Evolutionary conservation across 2,113 vertebrate genomes (phyloP).

Genomic region (Aegotheles bennettii): DNA sequence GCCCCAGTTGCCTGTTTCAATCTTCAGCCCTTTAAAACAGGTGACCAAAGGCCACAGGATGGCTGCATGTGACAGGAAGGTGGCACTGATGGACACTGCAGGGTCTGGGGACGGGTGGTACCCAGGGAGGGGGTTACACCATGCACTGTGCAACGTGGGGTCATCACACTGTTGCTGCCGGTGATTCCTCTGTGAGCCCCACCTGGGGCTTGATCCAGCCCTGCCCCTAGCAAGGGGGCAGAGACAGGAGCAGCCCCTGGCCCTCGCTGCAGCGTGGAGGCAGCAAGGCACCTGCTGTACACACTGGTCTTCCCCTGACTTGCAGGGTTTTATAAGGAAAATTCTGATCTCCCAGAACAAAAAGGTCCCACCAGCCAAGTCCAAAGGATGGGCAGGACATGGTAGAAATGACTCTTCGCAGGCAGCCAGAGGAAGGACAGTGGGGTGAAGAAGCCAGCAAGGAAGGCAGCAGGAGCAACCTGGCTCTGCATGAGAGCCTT

Average conservation of each 20-base stretch:
- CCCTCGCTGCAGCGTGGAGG: fast-evolving
- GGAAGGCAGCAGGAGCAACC: not conserved
- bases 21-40: not conserved
- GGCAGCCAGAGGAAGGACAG: not conserved
- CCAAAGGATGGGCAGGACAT: not conserved
- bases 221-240: not conserved
- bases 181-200: not conserved
- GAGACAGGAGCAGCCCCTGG: not conserved
- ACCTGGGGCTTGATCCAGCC: not conserved
- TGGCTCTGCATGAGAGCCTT: fast-evolving
- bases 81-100: not conserved
- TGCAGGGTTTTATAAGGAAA: not conserved
- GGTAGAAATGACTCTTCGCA: not conserved
- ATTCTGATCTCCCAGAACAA: not conserved
- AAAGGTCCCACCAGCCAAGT: not conserved
- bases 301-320: not conserved
- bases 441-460: not conserved
- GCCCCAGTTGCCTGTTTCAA: fast-evolving
- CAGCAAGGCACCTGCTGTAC: not conserved
- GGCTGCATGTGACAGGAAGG: not conserved
- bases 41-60: not conserved
- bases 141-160: not conserved
- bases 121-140: not conserved
- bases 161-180: not conserved
- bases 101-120: fast-evolving